Percentiles rank a stretch among this genome's conserved stretches.
phyloP scores from a whole-genome alignment of 2,888 invertebrate genomes.

The Apomyelois bistriatella region DNA sequence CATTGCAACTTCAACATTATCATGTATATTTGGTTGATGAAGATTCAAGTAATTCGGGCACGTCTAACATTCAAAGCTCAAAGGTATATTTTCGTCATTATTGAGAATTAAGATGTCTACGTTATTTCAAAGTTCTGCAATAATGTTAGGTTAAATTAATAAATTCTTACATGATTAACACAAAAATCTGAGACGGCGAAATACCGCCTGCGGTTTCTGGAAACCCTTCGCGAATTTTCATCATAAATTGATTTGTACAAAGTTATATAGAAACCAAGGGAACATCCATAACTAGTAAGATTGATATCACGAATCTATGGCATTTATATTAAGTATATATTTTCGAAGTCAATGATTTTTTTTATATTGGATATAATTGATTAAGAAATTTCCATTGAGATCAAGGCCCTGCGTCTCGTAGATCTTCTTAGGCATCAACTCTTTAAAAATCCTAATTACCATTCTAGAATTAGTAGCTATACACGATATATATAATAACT shows the following conservation, averaged over 20 bases:
- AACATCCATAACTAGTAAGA: slow-evolving; percentile 19
- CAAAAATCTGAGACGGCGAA: slow-evolving; percentile 26
- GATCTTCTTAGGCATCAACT: slow-evolving; percentile 54
- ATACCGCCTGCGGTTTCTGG: slow-evolving; percentile 62
- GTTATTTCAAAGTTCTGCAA: slow-evolving; percentile 29
- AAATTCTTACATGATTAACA: slow-evolving; percentile 41
- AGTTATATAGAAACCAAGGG: slow-evolving; percentile 1
- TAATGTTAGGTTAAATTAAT: slow-evolving; percentile 32
- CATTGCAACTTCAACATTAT: slow-evolving; percentile 7
- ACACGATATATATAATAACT: slow-evolving; percentile 66
- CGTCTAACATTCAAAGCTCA: slow-evolving; percentile 25
- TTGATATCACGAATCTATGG: slow-evolving; percentile 40
- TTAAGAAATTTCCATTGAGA: slow-evolving; percentile 64
- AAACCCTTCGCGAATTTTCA: slow-evolving; percentile 20
- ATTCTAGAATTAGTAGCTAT: slow-evolving; percentile 66
- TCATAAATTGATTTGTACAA: slow-evolving; percentile 20
- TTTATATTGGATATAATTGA: slow-evolving; percentile 45
- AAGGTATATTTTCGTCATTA: slow-evolving; percentile 24
- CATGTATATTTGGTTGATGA: not conserved
- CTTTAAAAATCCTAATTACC: slow-evolving; percentile 53
- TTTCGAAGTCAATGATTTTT: slow-evolving; percentile 46
- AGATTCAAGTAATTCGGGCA: slow-evolving; percentile 15
- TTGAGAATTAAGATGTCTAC: slow-evolving; percentile 33
- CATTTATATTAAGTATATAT: slow-evolving; percentile 33
- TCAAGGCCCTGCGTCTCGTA: slow-evolving; percentile 58